A percentile compares a stretch with the other conserved stretches of the same genome.
Evolutionary conservation across 2,113 vertebrate genomes (phyloP).

Genomic region (Actenoides hombroni): DNA sequence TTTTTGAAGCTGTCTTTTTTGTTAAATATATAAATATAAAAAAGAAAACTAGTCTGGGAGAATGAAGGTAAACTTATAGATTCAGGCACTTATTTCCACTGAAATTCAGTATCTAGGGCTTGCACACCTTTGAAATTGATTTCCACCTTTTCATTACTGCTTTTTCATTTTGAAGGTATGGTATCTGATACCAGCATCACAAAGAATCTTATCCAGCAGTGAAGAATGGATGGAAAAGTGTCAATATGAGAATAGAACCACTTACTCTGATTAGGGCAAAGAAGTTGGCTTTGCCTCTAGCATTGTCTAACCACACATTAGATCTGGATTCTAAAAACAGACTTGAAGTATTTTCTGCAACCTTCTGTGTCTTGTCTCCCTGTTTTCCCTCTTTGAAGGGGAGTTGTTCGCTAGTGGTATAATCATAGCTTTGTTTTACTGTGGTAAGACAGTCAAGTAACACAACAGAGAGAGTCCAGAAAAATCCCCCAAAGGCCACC

Average conservation of each 20-base stretch:
- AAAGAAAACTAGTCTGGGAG: background rate
- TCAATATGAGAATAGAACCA: background rate
- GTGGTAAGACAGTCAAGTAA: background rate
- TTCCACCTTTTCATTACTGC: background rate
- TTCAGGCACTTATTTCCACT: background rate
- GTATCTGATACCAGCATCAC: background rate
- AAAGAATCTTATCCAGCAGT: background rate
- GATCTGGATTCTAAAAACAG: background rate
- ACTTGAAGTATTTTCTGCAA: background rate
- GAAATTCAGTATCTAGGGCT: background rate
- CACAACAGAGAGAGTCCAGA: background rate
- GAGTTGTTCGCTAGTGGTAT: background rate
- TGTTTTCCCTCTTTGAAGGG: background rate
- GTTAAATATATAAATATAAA: background rate
- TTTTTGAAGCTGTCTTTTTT: background rate
- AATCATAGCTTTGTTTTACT: conserved; percentile 23
- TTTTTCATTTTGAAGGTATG: background rate
- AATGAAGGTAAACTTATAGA: background rate
- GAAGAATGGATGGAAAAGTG: background rate
- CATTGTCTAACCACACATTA: background rate
- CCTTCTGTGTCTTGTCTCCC: background rate
- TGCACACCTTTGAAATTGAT: background rate
- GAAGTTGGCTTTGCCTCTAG: background rate
- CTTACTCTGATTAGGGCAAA: background rate
- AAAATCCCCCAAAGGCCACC: conserved; percentile 17